These are phyloP conservation scores for Sebastes fasciatus DNA, from an alignment of 2,113 vertebrate genomes.

Conservation along the genomic window DNA sequence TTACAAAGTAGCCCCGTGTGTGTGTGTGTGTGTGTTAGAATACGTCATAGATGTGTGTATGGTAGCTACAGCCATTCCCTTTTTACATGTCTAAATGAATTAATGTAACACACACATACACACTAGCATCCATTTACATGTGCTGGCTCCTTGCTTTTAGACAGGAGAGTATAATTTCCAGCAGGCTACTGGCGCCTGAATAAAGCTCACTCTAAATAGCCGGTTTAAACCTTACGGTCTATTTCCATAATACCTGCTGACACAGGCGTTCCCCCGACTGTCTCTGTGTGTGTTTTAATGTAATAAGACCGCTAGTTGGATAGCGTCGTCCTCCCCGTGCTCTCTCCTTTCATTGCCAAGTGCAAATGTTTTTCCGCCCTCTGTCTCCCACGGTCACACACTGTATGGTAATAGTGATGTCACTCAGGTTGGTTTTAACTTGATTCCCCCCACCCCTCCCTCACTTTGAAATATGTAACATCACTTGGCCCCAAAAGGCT, in stretches of 20 bases:
- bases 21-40: slow-evolving; percentile 26
- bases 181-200: slow-evolving; percentile 60
- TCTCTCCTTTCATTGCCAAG: slow-evolving; percentile 37
- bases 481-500: slow-evolving; percentile 59
- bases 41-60: slow-evolving; percentile 39
- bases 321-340: slow-evolving; percentile 34
- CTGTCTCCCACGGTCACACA: slow-evolving; percentile 29
- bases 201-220: slow-evolving; percentile 64
- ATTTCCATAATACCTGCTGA: slow-evolving; percentile 80
- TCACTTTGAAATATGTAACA: slow-evolving; percentile 63
- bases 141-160: slow-evolving; percentile 58
- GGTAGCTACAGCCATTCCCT: slow-evolving; percentile 15
- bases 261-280: slow-evolving; percentile 56
- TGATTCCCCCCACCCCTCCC: slow-evolving; percentile 53
- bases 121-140: slow-evolving; percentile 67
- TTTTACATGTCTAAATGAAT: slow-evolving; percentile 62
- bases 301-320: slow-evolving; percentile 71
- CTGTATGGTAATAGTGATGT: slow-evolving; percentile 68
- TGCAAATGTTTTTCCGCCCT: slow-evolving; percentile 56
- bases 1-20: slow-evolving; percentile 33
- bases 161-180: slow-evolving; percentile 68
- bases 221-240: slow-evolving; percentile 59
- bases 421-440: slow-evolving; percentile 76
- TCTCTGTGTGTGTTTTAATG: slow-evolving; percentile 78
- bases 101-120: slow-evolving; percentile 31